Evolutionary conservation across 35 echinoderm and acorn worm genomes (phyloP).

Genomic region (Apostichopus japonicus): DNA sequence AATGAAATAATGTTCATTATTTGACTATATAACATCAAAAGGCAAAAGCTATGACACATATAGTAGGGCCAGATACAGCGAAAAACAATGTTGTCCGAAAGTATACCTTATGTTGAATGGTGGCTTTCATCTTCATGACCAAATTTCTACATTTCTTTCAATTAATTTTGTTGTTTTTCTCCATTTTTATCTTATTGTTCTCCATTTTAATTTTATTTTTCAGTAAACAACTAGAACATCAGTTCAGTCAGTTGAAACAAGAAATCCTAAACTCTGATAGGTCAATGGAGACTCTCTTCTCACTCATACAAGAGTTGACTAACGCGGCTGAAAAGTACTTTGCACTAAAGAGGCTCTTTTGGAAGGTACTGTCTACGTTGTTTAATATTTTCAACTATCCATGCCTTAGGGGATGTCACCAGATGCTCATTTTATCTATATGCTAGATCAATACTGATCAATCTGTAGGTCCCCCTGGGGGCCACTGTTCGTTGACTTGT

Average conservation of each 20-base stretch:
- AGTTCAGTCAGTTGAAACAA: constrained; percentile 84
- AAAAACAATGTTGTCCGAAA: too few relatives aligned
- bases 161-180: background rate
- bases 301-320: constrained; percentile 75
- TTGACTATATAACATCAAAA: too few relatives aligned
- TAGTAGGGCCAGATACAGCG: too few relatives aligned
- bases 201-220: background rate
- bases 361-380: constrained; percentile 74
- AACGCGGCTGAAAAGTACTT: constrained; percentile 93
- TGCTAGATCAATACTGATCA: background rate
- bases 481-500: background rate
- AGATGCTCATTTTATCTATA: background rate
- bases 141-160: too few relatives aligned
- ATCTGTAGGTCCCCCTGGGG: background rate
- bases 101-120: too few relatives aligned
- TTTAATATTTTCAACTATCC: background rate
- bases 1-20: too few relatives aligned
- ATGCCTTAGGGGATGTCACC: background rate
- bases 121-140: background rate
- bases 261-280: constrained; percentile 82
- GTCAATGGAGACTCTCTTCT: constrained; percentile 83
- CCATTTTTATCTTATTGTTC: background rate
- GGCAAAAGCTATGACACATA: too few relatives aligned
- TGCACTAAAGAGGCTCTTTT: constrained; percentile 92
- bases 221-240: constrained; percentile 78